These are phyloP conservation scores for Drosophila kambysellisi DNA, from an alignment of 2,888 invertebrate species.

Conservation along the genomic window DNA sequence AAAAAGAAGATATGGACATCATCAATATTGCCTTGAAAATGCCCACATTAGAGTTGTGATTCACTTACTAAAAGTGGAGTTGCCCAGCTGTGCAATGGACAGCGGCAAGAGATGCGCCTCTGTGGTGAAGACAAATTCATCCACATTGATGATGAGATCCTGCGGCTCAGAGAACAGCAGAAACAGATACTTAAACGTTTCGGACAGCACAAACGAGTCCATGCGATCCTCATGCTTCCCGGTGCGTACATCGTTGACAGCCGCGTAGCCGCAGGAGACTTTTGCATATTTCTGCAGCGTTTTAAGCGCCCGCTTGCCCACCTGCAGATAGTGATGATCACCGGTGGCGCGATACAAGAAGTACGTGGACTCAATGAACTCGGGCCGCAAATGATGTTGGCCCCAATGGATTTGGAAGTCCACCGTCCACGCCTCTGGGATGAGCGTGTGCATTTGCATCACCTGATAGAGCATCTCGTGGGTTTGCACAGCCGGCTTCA, in stretches of 20 bases:
- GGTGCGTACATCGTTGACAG: constrained; percentile 97
- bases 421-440: constrained; percentile 99
- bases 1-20: not conserved
- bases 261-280: constrained; percentile 98
- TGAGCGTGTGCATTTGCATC: constrained; percentile 98
- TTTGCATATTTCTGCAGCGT: constrained; percentile 95
- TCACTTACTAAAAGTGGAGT: constrained; percentile 86
- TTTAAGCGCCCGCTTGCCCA: constrained; percentile 93
- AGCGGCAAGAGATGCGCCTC: constrained; percentile 98
- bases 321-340: constrained; percentile 97
- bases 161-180: constrained; percentile 95
- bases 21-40: not conserved
- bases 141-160: constrained; percentile 92
- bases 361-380: constrained; percentile 99
- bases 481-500: constrained; percentile 98
- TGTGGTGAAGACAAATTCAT: constrained; percentile 95
- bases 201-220: constrained; percentile 99
- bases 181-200: constrained; percentile 98
- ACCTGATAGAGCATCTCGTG: constrained; percentile 99
- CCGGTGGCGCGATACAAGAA: constrained; percentile 97
- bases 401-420: constrained; percentile 99
- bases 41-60: not conserved
- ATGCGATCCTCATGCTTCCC: constrained; percentile 97
- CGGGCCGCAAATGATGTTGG: constrained; percentile 97
- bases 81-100: constrained; percentile 89